Base-by-base conservation (phyloP, 2,113 vertebrate genomes). In the Brachyhypopomus occidentalis region DNA sequence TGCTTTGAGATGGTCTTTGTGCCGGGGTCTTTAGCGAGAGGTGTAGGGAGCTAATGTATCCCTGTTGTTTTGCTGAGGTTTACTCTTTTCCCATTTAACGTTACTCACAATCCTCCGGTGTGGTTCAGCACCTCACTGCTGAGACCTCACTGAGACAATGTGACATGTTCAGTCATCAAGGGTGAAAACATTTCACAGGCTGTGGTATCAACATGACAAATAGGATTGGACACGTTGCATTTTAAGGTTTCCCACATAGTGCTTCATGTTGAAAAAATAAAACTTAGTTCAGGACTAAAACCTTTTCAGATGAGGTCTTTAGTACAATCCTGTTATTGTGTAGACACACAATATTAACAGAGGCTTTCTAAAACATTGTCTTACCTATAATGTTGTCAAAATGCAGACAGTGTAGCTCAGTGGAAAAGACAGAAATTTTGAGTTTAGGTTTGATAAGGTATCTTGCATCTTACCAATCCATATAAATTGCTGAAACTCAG, bases 141-240 rank as follows among this genome's bases (percentile, higher is more conserved):
- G 20, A 23, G 60, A 11, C 70, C 36, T 58, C 12, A 2, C 12
- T 2, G 9, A 14, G 30, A 58, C 58, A 1, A 2, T 1, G 20
- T 56, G 62, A 7, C 45, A 2, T 34, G 55, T 60, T 71, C 66
- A n/a, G 41, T 71, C 14, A 79, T 79, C 66, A 71, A 20, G 11
- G n/a, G 36, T 36, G 0, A 20, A 78, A 34, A 30, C n/a, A 23
- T 56, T 58, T 41, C 7, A 0, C 27, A 20, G 63, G 52, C 66
- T 56, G 12, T 70, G 77, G 60, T 52, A 70, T 78, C 48, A 2
- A 16, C 8, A 27, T 25, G 17, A 25, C 23, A 77, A 56, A 45
- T 45, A 59, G 16, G 3, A 25, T 22, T 78, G 20, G 48, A 17
- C 36, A 8, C 0, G 19, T 22, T 78, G 14, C 19, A 23, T 78